Evolutionary conservation across 2,888 invertebrate genomes (phyloP).

Genomic region (Heliconius hortense): DNA sequence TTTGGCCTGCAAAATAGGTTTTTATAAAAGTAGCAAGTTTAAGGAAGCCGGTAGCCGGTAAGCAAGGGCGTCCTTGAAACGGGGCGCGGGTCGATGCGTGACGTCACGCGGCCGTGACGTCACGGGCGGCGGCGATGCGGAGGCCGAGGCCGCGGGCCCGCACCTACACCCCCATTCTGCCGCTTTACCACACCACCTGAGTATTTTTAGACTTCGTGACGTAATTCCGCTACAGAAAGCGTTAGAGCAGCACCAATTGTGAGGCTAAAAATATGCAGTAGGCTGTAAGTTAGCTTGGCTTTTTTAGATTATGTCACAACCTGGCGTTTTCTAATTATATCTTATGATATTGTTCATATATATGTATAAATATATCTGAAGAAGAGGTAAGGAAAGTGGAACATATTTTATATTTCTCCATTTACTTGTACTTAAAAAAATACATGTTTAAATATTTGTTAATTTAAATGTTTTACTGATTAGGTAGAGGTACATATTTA

Average conservation of each 20-base stretch:
- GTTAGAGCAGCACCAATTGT: conserved; percentile 53
- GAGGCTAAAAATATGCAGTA: conserved; percentile 51
- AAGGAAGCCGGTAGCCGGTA: conserved; percentile 64
- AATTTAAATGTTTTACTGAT: neutral
- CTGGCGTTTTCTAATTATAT: neutral
- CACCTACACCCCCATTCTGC: conserved; percentile 57
- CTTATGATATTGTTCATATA: neutral
- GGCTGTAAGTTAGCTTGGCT: conserved; percentile 26
- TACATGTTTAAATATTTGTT: conserved; percentile 6
- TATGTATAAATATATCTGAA: too few relatives aligned
- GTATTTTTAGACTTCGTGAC: conserved; percentile 77
- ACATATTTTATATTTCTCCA: neutral
- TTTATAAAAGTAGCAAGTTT: conserved; percentile 47
- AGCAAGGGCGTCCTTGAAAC: conserved; percentile 77
- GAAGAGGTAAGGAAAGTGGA: neutral
- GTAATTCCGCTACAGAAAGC: conserved; percentile 64
- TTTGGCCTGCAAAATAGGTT: conserved; percentile 29
- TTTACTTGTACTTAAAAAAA: neutral
- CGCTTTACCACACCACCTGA: conserved; percentile 59
- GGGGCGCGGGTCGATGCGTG: conserved; percentile 74
- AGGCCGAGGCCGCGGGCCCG: conserved; percentile 60
- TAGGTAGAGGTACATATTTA: neutral
- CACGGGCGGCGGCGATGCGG: conserved; percentile 66
- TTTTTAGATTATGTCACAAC: conserved; percentile 12
- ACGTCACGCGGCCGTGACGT: conserved; percentile 73